Percentiles rank a stretch among this genome's conserved stretches.
Conservation (phyloP, 1,140 invertebrate species). For the Polyergus mexicanus region DNA sequence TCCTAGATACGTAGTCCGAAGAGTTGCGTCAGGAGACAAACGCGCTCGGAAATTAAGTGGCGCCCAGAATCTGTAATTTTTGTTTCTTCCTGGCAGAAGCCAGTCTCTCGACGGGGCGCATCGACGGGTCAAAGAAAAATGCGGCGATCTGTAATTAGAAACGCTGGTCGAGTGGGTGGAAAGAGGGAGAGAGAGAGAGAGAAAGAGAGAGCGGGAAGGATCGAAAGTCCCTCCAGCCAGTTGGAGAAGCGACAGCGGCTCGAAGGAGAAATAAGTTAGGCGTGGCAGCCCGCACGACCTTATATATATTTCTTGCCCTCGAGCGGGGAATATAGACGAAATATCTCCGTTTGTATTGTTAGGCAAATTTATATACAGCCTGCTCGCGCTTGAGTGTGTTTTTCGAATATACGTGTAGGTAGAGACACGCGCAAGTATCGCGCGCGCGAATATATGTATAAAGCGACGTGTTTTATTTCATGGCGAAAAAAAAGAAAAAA, state of each 20-base stretch:
- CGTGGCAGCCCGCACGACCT: conserved; percentile 56
- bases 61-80: conserved; percentile 73
- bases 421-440: too few species aligned
- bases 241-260: conserved; percentile 73
- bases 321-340: conserved; percentile 56
- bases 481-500: neutral
- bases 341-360: conserved; percentile 74
- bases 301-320: conserved; percentile 55
- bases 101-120: conserved; percentile 39
- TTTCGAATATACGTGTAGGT: neutral
- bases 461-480: conserved; percentile 9
- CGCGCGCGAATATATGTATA: neutral
- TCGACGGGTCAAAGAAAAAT: conserved; percentile 58
- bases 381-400: neutral
- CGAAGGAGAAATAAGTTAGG: conserved; percentile 71
- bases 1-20: neutral
- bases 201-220: conserved; percentile 34
- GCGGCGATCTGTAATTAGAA: conserved; percentile 80
- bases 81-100: conserved; percentile 57
- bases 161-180: conserved; percentile 67
- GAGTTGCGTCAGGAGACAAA: conserved; percentile 31
- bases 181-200: conserved; percentile 64
- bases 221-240: conserved; percentile 59
- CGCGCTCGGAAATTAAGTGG: conserved; percentile 61
- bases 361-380: conserved; percentile 74